Evolutionary conservation across 2,113 vertebrate species (phyloP).

Genomic region (Psammodynastes pulverulentus): DNA sequence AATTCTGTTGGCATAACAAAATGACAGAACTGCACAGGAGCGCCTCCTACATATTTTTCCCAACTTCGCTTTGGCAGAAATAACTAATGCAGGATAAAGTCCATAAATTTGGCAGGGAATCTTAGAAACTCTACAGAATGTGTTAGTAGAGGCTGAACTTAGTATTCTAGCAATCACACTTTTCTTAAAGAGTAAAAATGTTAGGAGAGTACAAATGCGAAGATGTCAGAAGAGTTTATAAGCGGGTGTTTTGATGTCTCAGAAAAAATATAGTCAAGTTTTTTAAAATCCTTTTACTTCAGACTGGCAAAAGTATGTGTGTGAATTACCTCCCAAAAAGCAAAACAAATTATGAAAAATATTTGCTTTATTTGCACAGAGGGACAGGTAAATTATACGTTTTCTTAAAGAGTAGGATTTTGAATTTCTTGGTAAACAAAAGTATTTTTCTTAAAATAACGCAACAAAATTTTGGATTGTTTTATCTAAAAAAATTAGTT

Average conservation of each 20-base stretch:
- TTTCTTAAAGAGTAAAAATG: neutral
- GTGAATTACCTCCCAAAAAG: neutral
- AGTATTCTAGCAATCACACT: neutral
- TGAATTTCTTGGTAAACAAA: neutral
- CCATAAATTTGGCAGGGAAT: neutral
- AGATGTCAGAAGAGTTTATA: neutral
- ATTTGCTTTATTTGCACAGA: neutral
- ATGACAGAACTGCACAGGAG: neutral
- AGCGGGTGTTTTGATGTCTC: neutral
- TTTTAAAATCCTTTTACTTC: neutral
- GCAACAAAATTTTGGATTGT: neutral
- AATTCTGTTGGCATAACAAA: slow-evolving; percentile 24
- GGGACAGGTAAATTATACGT: neutral
- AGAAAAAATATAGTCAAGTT: neutral
- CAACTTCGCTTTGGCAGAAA: slow-evolving; percentile 5
- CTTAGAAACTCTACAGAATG: neutral
- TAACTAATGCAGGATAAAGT: neutral
- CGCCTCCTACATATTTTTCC: neutral
- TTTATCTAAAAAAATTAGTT: neutral
- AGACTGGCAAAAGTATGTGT: neutral
- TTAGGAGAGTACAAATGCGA: neutral
- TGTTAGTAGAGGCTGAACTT: neutral
- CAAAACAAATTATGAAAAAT: neutral
- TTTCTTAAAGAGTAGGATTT: neutral
- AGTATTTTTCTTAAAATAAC: neutral